Conservation (phyloP, 2,888 invertebrate genomes). For the Corythucha ciliata region DNA sequence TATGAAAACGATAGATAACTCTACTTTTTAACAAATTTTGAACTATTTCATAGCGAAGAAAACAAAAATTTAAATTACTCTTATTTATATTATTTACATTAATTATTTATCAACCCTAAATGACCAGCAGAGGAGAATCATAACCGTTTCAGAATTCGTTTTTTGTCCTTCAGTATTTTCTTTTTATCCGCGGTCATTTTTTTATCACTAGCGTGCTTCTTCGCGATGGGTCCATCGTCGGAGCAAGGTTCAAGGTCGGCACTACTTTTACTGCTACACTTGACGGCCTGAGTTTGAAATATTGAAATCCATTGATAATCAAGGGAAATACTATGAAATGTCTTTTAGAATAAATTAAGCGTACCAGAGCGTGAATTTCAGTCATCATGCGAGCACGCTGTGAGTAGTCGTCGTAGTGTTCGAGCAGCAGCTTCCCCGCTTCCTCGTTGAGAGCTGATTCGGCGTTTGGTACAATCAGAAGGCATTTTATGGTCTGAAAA, state of each 20-base stretch:
- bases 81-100: too few relatives aligned
- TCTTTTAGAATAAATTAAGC: too few relatives aligned
- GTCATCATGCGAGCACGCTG: constrained; percentile 82
- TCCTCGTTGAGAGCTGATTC: constrained; percentile 96
- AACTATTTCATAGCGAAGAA: neutral
- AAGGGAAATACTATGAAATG: too few relatives aligned
- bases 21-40: too few relatives aligned
- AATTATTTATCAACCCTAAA: too few relatives aligned
- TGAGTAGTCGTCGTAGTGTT: constrained; percentile 88
- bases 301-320: too few relatives aligned
- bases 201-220: constrained; percentile 77
- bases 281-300: constrained; percentile 49
- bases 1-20: too few relatives aligned
- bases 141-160: constrained; percentile 75
- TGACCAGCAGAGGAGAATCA: too few relatives aligned
- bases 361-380: constrained; percentile 77
- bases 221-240: constrained; percentile 67
- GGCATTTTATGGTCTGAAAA: constrained; percentile 75
- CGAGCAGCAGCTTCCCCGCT: constrained; percentile 84
- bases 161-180: constrained; percentile 70
- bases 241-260: constrained; percentile 40
- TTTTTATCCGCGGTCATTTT: constrained; percentile 62
- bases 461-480: constrained; percentile 92
- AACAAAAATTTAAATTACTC: too few relatives aligned
- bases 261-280: constrained; percentile 41